A percentile compares a stretch with the other conserved stretches of the same genome.
Conservation (phyloP, 2,797 vertebrate species). For the Sphenodon punctatus region DNA sequence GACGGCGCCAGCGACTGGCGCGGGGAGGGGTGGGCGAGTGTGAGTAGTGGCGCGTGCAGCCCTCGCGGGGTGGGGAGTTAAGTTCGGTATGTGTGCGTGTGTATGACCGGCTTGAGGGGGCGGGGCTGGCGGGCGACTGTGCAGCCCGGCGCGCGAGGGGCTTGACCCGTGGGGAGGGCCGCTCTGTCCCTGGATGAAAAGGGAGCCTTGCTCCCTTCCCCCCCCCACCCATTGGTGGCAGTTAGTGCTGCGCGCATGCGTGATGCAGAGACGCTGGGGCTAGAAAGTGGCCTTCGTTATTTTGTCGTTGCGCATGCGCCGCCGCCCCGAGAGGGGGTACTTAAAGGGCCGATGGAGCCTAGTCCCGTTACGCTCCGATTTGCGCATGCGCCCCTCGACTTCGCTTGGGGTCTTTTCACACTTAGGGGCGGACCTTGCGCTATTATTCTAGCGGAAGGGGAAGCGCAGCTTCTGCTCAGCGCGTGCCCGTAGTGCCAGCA, state of each 20-base stretch:
- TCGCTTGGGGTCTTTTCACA: no score
- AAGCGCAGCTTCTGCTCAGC: neutral
- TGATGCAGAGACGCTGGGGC: neutral
- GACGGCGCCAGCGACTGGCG: neutral
- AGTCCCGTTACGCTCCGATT: neutral
- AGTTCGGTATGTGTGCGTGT: no score
- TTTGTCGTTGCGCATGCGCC: conserved; percentile 49
- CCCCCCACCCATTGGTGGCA: neutral
- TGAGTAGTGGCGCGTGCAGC: conserved; percentile 27
- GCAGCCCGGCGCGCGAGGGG: neutral
- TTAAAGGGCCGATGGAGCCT: neutral
- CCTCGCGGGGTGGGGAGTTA: no score
- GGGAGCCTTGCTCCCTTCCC: neutral
- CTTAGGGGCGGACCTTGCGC: neutral
- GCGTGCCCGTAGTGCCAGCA: neutral
- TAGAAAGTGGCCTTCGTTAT: neutral
- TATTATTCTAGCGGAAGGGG: neutral
- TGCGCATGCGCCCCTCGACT: conserved; percentile 11
- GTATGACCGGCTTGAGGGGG: neutral
- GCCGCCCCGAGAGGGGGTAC: neutral
- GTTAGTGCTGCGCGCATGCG: conserved; percentile 63
- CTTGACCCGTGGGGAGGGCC: neutral
- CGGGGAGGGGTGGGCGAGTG: conserved; percentile 18
- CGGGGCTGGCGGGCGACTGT: neutral
- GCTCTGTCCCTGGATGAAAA: neutral